Percentiles rank a stretch among this genome's conserved stretches.
Conservation (phyloP, 2,888 invertebrate genomes). For the Geophilus truncorum region DNA sequence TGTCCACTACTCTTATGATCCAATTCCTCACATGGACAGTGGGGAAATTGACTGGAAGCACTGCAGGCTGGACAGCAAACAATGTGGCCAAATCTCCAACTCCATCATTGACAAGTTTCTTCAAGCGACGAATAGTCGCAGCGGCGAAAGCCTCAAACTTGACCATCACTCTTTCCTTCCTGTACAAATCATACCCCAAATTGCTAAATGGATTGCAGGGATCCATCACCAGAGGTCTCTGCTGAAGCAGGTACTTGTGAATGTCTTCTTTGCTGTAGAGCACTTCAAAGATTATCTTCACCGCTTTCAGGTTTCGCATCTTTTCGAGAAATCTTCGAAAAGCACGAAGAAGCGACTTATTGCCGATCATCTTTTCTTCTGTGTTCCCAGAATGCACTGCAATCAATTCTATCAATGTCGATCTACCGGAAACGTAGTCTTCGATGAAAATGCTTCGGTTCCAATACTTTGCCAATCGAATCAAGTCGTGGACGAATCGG, state of each 20-base stretch:
- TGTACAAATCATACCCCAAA: not conserved
- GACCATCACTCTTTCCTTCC: not conserved
- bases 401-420: not conserved
- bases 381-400: not conserved
- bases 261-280: not conserved
- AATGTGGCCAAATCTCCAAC: too few relatives aligned
- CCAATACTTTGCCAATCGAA: not conserved
- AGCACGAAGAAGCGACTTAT: not conserved
- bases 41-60: too few relatives aligned
- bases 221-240: not conserved
- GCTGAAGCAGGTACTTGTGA: not conserved
- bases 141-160: not conserved
- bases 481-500: not conserved
- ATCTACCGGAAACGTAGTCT: not conserved
- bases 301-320: not conserved
- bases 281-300: not conserved
- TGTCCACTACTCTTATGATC: not conserved
- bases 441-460: not conserved
- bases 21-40: too few relatives aligned
- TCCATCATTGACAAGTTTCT: not conserved
- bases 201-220: not conserved
- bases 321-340: not conserved
- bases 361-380: not conserved
- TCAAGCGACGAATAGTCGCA: not conserved
- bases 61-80: too few relatives aligned